Conservation (phyloP, 1,140 invertebrate species). For the Pseudomyrmex concolor region DNA sequence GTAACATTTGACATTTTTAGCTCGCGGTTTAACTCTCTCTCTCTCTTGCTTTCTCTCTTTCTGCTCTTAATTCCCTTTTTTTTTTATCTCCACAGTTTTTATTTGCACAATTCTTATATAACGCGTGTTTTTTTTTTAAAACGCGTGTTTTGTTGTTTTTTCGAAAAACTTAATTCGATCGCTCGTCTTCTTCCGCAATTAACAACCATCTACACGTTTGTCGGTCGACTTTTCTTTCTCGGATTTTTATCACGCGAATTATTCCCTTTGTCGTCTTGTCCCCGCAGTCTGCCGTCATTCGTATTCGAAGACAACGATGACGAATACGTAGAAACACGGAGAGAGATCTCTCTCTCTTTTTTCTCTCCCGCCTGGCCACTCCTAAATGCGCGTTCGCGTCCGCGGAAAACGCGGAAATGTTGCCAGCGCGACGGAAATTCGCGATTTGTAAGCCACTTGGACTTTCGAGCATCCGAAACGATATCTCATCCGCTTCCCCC, state of each 20-base stretch:
- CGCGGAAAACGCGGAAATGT: constrained; percentile 60
- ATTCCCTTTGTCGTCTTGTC: neutral
- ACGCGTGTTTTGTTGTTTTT: too few relatives aligned
- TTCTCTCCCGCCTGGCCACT: neutral
- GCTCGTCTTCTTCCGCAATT: neutral
- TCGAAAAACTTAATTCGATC: neutral
- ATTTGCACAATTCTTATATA: neutral
- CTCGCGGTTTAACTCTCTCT: neutral
- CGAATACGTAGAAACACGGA: neutral
- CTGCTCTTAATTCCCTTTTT: neutral
- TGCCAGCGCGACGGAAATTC: constrained; percentile 71
- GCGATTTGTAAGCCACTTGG: constrained; percentile 76
- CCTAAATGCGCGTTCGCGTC: constrained; percentile 35
- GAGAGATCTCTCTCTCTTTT: neutral
- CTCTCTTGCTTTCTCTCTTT: constrained; percentile 5
- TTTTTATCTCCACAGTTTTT: neutral
- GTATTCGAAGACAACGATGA: constrained; percentile 28
- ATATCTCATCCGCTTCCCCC: constrained; percentile 68
- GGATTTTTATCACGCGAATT: neutral
- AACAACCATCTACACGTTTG: neutral
- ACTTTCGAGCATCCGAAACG: constrained; percentile 73
- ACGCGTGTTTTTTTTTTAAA: too few relatives aligned
- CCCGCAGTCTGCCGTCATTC: neutral
- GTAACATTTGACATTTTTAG: too few relatives aligned
- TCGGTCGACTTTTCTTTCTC: neutral